Conservation (phyloP, 2,797 vertebrate genomes). For the Vultur gryphus region DNA sequence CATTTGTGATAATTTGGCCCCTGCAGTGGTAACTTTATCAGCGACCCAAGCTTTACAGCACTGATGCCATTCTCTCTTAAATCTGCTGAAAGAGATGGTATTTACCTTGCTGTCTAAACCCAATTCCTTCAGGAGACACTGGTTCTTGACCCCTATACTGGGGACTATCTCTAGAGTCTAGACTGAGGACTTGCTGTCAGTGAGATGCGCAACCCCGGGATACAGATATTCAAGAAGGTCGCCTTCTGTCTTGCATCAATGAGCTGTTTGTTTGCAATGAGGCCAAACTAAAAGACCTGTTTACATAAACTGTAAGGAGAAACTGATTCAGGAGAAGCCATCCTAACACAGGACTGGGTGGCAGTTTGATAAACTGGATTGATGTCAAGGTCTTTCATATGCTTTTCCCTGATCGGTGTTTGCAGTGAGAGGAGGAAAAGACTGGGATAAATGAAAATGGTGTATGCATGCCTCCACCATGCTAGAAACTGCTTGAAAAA, state of each 20-base stretch:
- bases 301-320: background rate
- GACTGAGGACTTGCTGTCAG: background rate
- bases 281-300: background rate
- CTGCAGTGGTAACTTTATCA: background rate
- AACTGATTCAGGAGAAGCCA: background rate
- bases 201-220: background rate
- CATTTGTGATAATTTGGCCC: background rate
- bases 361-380: background rate
- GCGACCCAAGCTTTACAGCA: background rate
- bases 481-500: background rate
- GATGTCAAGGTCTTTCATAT: background rate
- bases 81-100: background rate
- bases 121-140: background rate
- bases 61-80: background rate
- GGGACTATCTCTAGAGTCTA: background rate
- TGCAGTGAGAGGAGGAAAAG: background rate
- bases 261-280: background rate
- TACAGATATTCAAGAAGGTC: background rate
- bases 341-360: background rate
- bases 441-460: background rate
- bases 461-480: background rate
- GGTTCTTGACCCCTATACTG: background rate
- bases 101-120: background rate
- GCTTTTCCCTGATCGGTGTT: background rate
- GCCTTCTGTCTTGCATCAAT: background rate